Conservation (phyloP, 2,113 vertebrate species). For the Oxyruncus cristatus region DNA sequence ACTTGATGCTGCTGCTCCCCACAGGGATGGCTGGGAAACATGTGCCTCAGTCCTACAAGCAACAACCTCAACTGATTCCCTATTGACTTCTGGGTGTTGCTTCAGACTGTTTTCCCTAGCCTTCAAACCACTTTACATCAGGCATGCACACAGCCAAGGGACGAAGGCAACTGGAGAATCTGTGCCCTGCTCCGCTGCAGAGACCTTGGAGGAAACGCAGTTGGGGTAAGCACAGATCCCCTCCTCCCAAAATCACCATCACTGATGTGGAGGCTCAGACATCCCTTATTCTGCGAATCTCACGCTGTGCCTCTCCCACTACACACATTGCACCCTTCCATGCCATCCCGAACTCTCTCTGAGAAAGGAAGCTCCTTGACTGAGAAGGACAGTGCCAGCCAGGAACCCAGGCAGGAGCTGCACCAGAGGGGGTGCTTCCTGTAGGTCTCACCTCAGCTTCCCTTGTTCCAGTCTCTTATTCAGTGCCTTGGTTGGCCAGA, state of each 20-base stretch:
- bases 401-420: background rate
- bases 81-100: background rate
- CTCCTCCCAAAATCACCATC: background rate
- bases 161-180: background rate
- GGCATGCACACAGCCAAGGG: background rate
- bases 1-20: background rate
- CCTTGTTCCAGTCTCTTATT: background rate
- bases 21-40: background rate
- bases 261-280: background rate
- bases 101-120: background rate
- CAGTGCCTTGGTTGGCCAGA: background rate
- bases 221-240: accelerated
- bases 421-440: accelerated
- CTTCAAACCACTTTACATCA: background rate
- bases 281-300: background rate
- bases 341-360: background rate
- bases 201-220: background rate
- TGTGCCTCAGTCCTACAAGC: background rate
- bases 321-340: background rate
- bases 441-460: background rate
- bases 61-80: background rate
- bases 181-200: background rate
- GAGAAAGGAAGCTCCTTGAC: background rate
- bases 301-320: accelerated
- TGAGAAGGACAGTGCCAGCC: background rate